Evolutionary conservation across 1,140 invertebrate genomes (phyloP).

Genomic region (Caenorhabditis inopinata): DNA sequence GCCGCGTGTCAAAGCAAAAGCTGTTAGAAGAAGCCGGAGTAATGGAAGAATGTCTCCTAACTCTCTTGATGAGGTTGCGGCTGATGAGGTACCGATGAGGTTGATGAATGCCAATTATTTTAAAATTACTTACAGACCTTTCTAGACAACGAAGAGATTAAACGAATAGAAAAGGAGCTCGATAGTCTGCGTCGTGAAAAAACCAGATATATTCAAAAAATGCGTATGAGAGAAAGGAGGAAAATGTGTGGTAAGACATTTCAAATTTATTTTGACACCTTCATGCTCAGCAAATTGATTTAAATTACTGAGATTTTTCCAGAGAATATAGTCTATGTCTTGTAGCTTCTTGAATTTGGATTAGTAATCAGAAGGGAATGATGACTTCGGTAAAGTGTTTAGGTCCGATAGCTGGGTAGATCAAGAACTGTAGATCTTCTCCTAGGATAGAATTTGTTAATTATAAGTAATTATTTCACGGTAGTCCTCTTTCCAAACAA

Average conservation of each 20-base stretch:
- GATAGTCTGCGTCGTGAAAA: background rate
- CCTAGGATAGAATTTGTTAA: background rate
- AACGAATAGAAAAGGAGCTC: background rate
- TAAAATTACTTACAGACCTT: background rate
- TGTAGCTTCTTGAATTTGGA: background rate
- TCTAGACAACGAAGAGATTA: background rate
- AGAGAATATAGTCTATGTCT: no score
- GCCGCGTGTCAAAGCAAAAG: background rate
- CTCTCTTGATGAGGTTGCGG: background rate
- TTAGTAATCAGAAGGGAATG: background rate
- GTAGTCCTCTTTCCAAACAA: no score
- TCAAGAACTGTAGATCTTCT: background rate
- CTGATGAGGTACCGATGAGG: no score
- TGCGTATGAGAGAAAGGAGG: background rate
- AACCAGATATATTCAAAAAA: background rate
- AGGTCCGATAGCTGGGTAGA: background rate
- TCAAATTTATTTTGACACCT: background rate
- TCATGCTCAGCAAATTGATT: background rate
- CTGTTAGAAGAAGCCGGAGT: background rate
- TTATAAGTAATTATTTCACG: no score
- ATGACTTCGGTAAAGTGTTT: background rate
- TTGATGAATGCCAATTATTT: background rate
- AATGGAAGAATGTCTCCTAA: no score
- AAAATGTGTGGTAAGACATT: background rate
- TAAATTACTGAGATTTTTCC: background rate